Evolutionary conservation across 2,113 vertebrate genomes (phyloP), one percentile per base, ranked within the genome.

Genomic region (Anhinga anhinga): DNA sequence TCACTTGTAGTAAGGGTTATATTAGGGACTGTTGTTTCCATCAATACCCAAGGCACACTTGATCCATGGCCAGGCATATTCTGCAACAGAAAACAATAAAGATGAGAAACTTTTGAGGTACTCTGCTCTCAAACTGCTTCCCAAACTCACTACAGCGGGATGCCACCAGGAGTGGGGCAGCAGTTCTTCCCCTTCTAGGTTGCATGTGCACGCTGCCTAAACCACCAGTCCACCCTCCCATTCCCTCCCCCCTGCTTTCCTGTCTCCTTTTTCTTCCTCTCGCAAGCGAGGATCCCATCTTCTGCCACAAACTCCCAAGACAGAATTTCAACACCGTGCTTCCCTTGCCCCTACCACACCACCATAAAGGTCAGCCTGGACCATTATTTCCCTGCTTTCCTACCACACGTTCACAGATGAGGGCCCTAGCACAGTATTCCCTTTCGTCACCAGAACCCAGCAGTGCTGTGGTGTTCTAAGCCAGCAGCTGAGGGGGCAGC

Each of bases 21-120:
- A 76, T 20, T 42, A 47, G 26, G 13, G 58, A 59, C 15, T 56
- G 82, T 13, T 87, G 66, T 81, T 88, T 65, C 94, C 87, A 97
- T 97, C 97, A 97, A 85, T 97, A 84, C 22, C 89, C 91, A 40
- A 95, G 95, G 95, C 98, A 99, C 70, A 98, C 98, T 59, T 83
- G 73, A 88, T 98, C 95, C 98, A 98, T 98, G 82, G 98, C 97
- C 42, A 71, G 49, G 49, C 34, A 79, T 91, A 98, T 98, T 74
- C 98, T 99, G 97, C 34, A 97, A 97, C 27, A 97, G 42, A 94
- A 27, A 86, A 90, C 19, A 86, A 16, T 25, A 40, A 47, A 3
- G 9, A 45, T 84, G 5, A 90, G 21, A 70, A 83, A 23, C 5
- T 21, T 29, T 4, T 7, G 72, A 71, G 34, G 27, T 23, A 16